Evolutionary conservation across 2,797 vertebrate species (phyloP).

Genomic region (Diplodus puntazzo): DNA sequence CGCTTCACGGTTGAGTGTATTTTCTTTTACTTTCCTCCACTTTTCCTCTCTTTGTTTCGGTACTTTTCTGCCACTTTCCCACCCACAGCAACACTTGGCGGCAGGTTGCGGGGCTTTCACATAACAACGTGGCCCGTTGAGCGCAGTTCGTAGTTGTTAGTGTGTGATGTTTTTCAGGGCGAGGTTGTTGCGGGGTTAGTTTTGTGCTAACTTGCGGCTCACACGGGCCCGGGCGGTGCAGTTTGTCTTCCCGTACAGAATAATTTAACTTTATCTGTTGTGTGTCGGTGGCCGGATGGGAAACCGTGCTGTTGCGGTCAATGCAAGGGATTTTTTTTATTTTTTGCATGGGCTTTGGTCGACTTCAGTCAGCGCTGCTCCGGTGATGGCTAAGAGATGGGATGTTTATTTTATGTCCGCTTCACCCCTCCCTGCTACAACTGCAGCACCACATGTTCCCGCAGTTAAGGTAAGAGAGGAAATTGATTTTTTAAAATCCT

Average conservation of each 20-base stretch:
- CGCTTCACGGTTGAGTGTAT: slow-evolving; percentile 16
- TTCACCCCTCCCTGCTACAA: slow-evolving; percentile 59
- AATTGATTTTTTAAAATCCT: not conserved
- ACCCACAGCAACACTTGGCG: slow-evolving; percentile 56
- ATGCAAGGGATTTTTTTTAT: slow-evolving; percentile 3
- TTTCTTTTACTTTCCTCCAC: slow-evolving; percentile 35
- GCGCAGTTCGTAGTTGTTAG: slow-evolving; percentile 56
- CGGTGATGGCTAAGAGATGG: slow-evolving; percentile 59
- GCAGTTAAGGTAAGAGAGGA: slow-evolving; percentile 66
- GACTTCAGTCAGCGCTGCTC: slow-evolving; percentile 13
- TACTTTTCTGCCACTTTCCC: slow-evolving; percentile 65
- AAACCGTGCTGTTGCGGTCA: not conserved
- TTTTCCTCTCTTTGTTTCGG: slow-evolving; percentile 35
- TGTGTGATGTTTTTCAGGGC: slow-evolving; percentile 53
- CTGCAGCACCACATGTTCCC: slow-evolving; percentile 62
- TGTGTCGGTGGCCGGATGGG: slow-evolving; percentile 14
- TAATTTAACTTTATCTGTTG: slow-evolving; percentile 6
- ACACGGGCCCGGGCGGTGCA: slow-evolving; percentile 32
- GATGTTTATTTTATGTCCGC: slow-evolving; percentile 75
- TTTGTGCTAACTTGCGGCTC: slow-evolving; percentile 62
- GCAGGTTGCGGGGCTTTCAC: slow-evolving; percentile 66
- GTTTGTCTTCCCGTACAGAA: not conserved
- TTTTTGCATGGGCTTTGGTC: slow-evolving; percentile 39
- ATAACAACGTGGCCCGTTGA: slow-evolving; percentile 73
- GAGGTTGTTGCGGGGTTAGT: slow-evolving; percentile 70